A percentile compares a stretch with the other conserved stretches of the same genome.
Evolutionary conservation across 1,140 invertebrate genomes (phyloP).

Genomic region (Prorops nasuta): DNA sequence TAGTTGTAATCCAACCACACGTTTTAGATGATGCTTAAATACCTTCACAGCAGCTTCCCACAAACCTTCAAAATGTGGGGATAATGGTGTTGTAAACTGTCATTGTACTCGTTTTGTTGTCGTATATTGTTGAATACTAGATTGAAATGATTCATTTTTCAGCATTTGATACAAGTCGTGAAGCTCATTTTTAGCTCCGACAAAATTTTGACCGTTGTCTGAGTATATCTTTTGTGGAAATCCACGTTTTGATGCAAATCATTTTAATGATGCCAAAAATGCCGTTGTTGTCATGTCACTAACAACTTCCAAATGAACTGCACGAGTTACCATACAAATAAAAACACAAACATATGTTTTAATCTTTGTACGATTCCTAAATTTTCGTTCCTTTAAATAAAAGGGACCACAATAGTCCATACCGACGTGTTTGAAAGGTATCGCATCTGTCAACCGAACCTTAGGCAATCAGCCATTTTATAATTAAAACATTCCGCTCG

Average conservation of each 20-base stretch:
- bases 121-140: neutral
- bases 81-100: neutral
- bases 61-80: neutral
- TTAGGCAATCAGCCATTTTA: slow-evolving; percentile 32
- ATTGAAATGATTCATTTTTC: neutral
- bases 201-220: slow-evolving; percentile 42
- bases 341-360: slow-evolving; percentile 37
- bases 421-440: slow-evolving; percentile 26
- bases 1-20: neutral
- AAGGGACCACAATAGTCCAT: slow-evolving; percentile 40
- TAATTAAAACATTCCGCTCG: slow-evolving; percentile 22
- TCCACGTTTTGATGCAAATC: slow-evolving; percentile 39
- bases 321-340: slow-evolving; percentile 30
- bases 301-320: slow-evolving; percentile 42
- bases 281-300: slow-evolving; percentile 32
- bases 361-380: slow-evolving; percentile 18
- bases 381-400: slow-evolving; percentile 25
- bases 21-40: neutral
- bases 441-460: slow-evolving; percentile 14
- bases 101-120: neutral
- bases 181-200: slow-evolving; percentile 27
- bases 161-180: slow-evolving; percentile 5
- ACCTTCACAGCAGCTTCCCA: neutral
- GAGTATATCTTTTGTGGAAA: slow-evolving; percentile 23
- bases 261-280: slow-evolving; percentile 32